Base-by-base conservation (phyloP, 1,140 invertebrate species). In the Aplysia californica region DNA sequence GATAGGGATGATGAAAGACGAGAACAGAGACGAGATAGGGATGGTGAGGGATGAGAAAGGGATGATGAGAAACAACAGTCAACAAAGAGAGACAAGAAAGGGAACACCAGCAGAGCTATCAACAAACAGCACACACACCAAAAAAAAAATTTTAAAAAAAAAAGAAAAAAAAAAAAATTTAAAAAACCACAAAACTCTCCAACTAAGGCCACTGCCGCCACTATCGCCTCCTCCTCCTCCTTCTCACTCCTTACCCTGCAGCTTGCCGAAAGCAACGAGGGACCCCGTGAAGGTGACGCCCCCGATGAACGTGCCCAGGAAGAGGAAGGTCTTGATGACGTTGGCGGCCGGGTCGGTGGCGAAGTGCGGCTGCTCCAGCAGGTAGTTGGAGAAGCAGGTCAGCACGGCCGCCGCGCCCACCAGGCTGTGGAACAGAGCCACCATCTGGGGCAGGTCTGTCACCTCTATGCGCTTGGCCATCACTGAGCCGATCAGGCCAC, bases 221-320 rank as follows among this genome's bases (percentile, higher is more conserved):
- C n/a, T n/a, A n/a, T n/a, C n/a, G n/a, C n/a, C n/a, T n/a, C n/a
- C n/a, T n/a, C n/a, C n/a, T n/a, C n/a, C n/a, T n/a, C n/a, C n/a
- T n/a, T n/a, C n/a, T n/a, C n/a, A n/a, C n/a, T n/a, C n/a, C 75
- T 76, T 75, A 91, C 91, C 92, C 91, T 97, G 95, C 5, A 97
- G 92, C 91, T 97, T 97, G 74, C 95, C 96, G 90, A 96, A 97
- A n/a, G 96, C 96, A 55, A 97, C 92, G 50, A 97, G 89, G 0
- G 95, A 96, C 1, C 96, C 96, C 83, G 95, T 96, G 91, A 96
- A 96, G 10, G 95, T 97, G 41, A 97, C 94, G 61, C 95, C 95
- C 79, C 96, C 96, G 85, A 97, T 97, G 89, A 94, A 96, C 0
- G 96, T 96, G 5, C 96, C 96, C 4, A 97, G 91, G 90, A 96